Conservation (phyloP, 2,113 vertebrate genomes). For the Melospiza georgiana region DNA sequence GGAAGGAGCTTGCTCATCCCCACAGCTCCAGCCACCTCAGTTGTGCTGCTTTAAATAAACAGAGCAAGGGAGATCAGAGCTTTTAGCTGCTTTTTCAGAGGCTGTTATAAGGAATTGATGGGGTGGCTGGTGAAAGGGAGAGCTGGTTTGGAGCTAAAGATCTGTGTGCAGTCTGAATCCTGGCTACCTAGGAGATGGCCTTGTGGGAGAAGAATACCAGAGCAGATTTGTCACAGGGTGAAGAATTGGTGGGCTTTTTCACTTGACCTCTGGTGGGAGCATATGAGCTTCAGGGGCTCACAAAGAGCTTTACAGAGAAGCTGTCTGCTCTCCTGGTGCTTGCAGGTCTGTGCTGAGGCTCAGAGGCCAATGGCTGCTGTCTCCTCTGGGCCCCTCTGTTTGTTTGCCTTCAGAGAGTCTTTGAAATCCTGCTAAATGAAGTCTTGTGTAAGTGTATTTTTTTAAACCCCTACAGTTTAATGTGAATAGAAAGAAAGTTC, state of each 20-base stretch:
- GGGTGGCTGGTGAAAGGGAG: constrained; percentile 44
- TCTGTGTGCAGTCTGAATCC: constrained; percentile 13
- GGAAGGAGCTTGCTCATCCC: background rate
- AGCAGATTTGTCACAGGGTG: constrained; percentile 48
- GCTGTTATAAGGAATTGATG: constrained; percentile 69
- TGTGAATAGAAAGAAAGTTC: background rate
- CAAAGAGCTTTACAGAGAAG: constrained; percentile 57
- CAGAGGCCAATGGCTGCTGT: background rate
- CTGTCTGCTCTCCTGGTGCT: background rate
- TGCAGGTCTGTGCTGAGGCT: background rate
- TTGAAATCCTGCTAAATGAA: constrained; percentile 36
- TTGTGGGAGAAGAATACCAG: constrained; percentile 10
- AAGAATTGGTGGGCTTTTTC: constrained; percentile 62
- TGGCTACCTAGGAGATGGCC: constrained; percentile 27
- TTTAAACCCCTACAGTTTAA: background rate
- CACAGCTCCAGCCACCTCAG: constrained; percentile 36
- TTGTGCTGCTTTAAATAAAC: constrained; percentile 81
- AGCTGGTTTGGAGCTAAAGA: constrained; percentile 65
- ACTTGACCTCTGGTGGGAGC: constrained; percentile 68
- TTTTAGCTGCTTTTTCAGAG: constrained; percentile 78
- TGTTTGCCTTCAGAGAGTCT: constrained; percentile 27
- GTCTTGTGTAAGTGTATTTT: background rate
- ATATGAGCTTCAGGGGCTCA: constrained; percentile 54
- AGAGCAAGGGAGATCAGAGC: constrained; percentile 59
- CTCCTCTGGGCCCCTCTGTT: constrained; percentile 16